Percentiles rank a stretch among this genome's conserved stretches.
These are phyloP conservation scores for Natrix natrix DNA, from an alignment of 2,797 vertebrate genomes.

Conservation along the genomic window DNA sequence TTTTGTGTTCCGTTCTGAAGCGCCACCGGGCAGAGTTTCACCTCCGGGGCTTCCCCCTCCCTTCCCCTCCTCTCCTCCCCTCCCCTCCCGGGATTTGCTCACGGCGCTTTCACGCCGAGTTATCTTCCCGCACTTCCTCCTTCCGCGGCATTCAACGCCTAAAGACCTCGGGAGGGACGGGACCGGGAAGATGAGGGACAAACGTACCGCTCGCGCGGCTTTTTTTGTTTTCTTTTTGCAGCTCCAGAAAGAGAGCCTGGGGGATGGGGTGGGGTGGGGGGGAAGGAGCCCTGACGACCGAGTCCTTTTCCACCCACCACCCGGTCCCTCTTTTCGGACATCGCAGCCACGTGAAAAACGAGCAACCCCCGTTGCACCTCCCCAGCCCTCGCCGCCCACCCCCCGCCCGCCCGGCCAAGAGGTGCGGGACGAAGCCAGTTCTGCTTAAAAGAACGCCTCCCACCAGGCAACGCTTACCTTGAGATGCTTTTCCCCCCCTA, in stretches of 20 bases:
- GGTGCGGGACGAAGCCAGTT: background rate
- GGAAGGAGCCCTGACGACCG: background rate
- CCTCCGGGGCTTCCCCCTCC: background rate
- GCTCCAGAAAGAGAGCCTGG: background rate
- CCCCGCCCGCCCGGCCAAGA: background rate
- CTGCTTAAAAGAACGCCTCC: background rate
- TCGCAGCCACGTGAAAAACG: background rate
- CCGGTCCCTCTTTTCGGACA: background rate
- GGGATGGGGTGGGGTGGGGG: too few relatives aligned
- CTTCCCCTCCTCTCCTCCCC: too few relatives aligned
- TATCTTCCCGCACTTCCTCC: background rate
- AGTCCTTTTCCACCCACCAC: background rate
- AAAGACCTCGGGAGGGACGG: background rate
- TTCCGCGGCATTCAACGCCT: background rate
- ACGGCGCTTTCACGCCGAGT: background rate
- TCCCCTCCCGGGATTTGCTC: background rate
- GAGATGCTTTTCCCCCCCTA: conserved; percentile 35
- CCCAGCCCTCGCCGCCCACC: too few relatives aligned
- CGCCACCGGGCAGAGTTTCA: background rate
- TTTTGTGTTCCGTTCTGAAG: background rate
- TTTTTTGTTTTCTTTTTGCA: background rate
- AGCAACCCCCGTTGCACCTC: background rate
- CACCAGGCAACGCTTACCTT: conserved; percentile 51
- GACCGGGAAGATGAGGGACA: background rate
- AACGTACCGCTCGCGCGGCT: too few relatives aligned